A percentile compares a stretch with the other conserved stretches of the same genome.
phyloP scores from a whole-genome alignment of 1,140 invertebrate species.

The Drosophila melanogaster region DNA sequence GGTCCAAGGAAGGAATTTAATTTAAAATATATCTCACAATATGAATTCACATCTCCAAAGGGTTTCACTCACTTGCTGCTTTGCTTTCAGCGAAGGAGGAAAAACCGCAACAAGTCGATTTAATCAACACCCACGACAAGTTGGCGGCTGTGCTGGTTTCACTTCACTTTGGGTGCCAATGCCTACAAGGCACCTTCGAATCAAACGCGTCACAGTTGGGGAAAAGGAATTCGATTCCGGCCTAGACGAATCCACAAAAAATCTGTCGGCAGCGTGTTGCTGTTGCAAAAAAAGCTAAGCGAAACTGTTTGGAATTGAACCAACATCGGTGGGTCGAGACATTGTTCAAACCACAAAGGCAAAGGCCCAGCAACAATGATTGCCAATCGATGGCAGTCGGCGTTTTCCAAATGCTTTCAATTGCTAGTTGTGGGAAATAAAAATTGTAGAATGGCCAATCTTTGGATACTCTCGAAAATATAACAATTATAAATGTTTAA shows the following conservation, averaged over 20 bases:
- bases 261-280: slow-evolving; percentile 26
- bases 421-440: slow-evolving; percentile 52
- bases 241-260: slow-evolving; percentile 38
- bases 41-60: slow-evolving; percentile 51
- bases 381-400: slow-evolving; percentile 51
- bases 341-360: slow-evolving; percentile 50
- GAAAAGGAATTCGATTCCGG: slow-evolving; percentile 40
- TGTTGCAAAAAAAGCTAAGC: slow-evolving; percentile 20
- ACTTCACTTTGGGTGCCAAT: slow-evolving; percentile 7
- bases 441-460: slow-evolving; percentile 16
- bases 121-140: slow-evolving; percentile 55
- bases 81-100: slow-evolving; percentile 7
- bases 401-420: slow-evolving; percentile 60
- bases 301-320: slow-evolving; percentile 29
- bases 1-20: slow-evolving; percentile 51
- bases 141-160: slow-evolving; percentile 1
- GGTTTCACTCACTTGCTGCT: slow-evolving; percentile 5
- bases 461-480: slow-evolving; percentile 4
- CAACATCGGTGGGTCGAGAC: slow-evolving; percentile 16
- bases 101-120: slow-evolving; percentile 71
- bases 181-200: slow-evolving; percentile 64
- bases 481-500: too few species aligned
- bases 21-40: slow-evolving; percentile 65
- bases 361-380: slow-evolving; percentile 41
- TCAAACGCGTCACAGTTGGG: slow-evolving; percentile 46